Evolutionary conservation across 2,113 vertebrate genomes (phyloP).

Genomic region (Odobenus rosmarus): DNA sequence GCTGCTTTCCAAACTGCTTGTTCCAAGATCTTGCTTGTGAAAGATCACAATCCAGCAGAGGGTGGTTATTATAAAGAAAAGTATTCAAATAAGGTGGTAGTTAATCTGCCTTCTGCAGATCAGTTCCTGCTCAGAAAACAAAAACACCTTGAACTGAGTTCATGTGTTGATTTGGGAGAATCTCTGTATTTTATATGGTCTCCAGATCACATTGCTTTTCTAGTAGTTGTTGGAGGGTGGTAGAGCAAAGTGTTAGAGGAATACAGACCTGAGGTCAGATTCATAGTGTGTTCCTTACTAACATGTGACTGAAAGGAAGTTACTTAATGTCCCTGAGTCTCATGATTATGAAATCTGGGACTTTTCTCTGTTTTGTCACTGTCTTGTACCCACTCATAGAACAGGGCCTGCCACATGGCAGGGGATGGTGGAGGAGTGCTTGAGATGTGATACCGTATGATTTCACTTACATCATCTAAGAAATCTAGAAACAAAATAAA

Average conservation of each 20-base stretch:
- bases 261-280: neutral
- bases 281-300: neutral
- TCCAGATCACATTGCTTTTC: neutral
- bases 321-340: neutral
- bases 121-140: slow-evolving; percentile 71
- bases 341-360: neutral
- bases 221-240: neutral
- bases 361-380: neutral
- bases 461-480: neutral
- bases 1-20: slow-evolving; percentile 77
- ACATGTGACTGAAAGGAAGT: neutral
- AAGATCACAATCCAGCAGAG: slow-evolving; percentile 75
- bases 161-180: slow-evolving; percentile 70
- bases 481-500: neutral
- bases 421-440: neutral
- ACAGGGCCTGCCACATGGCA: neutral
- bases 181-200: neutral
- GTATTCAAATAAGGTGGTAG: slow-evolving; percentile 72
- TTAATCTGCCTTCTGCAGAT: slow-evolving; percentile 79
- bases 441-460: neutral
- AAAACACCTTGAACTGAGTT: slow-evolving; percentile 69
- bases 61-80: slow-evolving; percentile 79
- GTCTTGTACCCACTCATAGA: neutral
- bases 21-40: slow-evolving; percentile 73
- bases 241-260: neutral